Conservation (phyloP, 1,140 invertebrate species). For the Drosophila serrata region DNA sequence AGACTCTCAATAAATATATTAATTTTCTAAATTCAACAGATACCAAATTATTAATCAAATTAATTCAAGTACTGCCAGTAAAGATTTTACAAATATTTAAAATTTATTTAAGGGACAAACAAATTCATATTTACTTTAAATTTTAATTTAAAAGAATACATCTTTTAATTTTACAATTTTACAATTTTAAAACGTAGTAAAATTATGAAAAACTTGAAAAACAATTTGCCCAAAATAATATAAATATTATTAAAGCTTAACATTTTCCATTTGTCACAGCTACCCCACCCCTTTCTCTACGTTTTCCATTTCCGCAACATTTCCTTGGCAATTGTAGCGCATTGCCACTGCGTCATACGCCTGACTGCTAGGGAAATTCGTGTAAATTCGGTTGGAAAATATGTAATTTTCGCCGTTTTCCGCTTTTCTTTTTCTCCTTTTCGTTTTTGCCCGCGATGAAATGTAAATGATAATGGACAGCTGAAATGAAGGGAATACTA, state of each 20-base stretch:
- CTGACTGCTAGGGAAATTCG: conserved; percentile 12
- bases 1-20: too few species aligned
- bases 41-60: too few species aligned
- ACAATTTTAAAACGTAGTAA: neutral
- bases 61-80: too few species aligned
- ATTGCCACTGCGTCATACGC: conserved; percentile 63
- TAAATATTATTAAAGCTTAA: neutral
- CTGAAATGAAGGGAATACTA: conserved; percentile 28
- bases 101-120: too few species aligned
- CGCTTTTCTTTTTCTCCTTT: neutral
- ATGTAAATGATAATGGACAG: conserved; percentile 46
- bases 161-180: too few species aligned
- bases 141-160: too few species aligned
- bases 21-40: too few species aligned
- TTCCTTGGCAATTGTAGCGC: conserved; percentile 24
- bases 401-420: conserved; percentile 20
- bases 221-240: neutral
- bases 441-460: conserved; percentile 14
- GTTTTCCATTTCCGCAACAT: conserved; percentile 20
- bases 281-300: neutral
- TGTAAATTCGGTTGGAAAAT: conserved; percentile 29
- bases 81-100: too few species aligned
- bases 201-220: too few species aligned
- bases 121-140: too few species aligned
- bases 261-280: neutral